phyloP scores from a whole-genome alignment of 2,888 invertebrate species.

The Linnaemya tessellans region DNA sequence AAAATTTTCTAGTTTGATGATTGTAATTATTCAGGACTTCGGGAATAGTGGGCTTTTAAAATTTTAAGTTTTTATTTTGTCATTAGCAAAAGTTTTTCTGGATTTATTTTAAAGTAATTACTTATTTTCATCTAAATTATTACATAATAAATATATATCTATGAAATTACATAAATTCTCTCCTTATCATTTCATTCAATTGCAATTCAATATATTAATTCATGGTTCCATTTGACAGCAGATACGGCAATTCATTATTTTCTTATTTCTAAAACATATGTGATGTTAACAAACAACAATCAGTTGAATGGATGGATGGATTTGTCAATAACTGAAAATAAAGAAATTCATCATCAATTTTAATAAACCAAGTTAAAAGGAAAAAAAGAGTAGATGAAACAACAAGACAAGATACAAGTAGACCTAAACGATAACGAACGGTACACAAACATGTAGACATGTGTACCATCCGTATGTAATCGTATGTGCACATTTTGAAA shows the following conservation, averaged over 20 bases:
- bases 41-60: no score
- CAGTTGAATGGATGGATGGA: slow-evolving; percentile 50
- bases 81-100: no score
- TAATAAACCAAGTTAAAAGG: slow-evolving; percentile 51
- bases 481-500: slow-evolving; percentile 26
- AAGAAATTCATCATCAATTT: slow-evolving; percentile 64
- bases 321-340: slow-evolving; percentile 64
- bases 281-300: slow-evolving; percentile 47
- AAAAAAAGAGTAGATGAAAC: background rate
- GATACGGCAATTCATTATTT: slow-evolving; percentile 42
- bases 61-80: no score
- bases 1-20: no score
- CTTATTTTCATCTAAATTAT: background rate
- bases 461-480: background rate
- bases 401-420: slow-evolving; percentile 19
- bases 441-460: background rate
- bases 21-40: no score
- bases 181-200: slow-evolving; percentile 7
- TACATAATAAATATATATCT: background rate
- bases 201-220: slow-evolving; percentile 47
- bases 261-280: slow-evolving; percentile 21
- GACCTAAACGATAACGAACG: slow-evolving; percentile 8
- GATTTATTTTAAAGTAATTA: background rate
- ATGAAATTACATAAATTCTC: slow-evolving; percentile 4
- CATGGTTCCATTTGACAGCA: slow-evolving; percentile 37